Conservation (phyloP, 2,888 invertebrate species). For the Agriopis leucophaearia region DNA sequence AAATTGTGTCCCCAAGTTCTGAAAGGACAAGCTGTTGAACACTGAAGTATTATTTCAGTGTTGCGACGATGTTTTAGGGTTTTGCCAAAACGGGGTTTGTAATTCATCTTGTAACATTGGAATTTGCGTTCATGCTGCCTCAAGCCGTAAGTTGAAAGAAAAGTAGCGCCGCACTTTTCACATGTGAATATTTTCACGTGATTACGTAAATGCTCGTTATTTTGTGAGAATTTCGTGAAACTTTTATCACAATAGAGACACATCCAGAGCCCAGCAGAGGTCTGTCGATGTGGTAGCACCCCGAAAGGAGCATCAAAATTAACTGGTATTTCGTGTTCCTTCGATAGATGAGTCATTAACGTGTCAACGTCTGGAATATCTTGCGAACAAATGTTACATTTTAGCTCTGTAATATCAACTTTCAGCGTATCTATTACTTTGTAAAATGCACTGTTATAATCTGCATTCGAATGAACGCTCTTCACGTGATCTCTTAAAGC, state of each 20-base stretch:
- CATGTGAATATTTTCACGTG: conserved; percentile 80
- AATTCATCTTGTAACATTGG: conserved; percentile 76
- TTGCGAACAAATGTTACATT: conserved; percentile 71
- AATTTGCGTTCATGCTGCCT: conserved; percentile 77
- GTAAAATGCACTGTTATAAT: conserved; percentile 79
- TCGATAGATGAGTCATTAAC: conserved; percentile 74
- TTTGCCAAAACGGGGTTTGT: conserved; percentile 78
- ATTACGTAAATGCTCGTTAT: conserved; percentile 75
- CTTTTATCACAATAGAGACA: conserved; percentile 78
- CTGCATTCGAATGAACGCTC: conserved; percentile 69
- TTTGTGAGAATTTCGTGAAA: conserved; percentile 75
- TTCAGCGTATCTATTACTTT: conserved; percentile 78
- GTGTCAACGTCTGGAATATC: conserved; percentile 68
- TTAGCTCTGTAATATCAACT: conserved; percentile 76
- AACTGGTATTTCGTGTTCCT: conserved; percentile 69
- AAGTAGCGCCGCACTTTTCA: conserved; percentile 78
- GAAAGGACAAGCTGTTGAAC: conserved; percentile 79
- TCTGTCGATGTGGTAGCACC: conserved; percentile 77
- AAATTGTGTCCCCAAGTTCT: conserved; percentile 82
- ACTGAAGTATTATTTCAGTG: conserved; percentile 78
- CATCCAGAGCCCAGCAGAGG: conserved; percentile 71
- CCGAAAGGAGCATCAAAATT: conserved; percentile 78
- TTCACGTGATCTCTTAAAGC: conserved; percentile 74
- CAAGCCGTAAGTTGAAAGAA: conserved; percentile 75
- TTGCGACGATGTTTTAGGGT: conserved; percentile 76